A percentile compares a stretch with the other conserved stretches of the same genome.
Evolutionary conservation across 2,888 invertebrate genomes (phyloP).

Genomic region (Epistrophe grossulariae): DNA sequence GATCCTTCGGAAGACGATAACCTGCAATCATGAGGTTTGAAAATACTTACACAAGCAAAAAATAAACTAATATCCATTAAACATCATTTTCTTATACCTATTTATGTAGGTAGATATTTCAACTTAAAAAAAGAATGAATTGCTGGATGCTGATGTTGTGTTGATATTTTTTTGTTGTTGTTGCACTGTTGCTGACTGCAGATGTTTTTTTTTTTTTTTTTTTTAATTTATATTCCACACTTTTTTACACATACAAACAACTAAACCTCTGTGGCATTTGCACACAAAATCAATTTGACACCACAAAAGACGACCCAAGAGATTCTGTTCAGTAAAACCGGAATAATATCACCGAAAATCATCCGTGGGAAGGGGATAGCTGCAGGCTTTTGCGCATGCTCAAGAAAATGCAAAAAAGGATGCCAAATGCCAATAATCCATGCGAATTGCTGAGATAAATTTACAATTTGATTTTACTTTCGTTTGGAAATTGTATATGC

Average conservation of each 20-base stretch:
- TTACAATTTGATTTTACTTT: conserved; percentile 64
- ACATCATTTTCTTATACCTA: conserved; percentile 1
- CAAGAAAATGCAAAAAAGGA: conserved; percentile 19
- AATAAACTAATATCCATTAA: conserved; percentile 60
- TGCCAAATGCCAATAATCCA: conserved; percentile 12
- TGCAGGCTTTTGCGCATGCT: conserved; percentile 21
- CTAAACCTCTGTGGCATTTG: conserved; percentile 55
- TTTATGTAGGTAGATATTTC: not conserved
- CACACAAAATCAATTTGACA: conserved; percentile 69
- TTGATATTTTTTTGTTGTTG: conserved; percentile 34
- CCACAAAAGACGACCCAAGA: conserved; percentile 39
- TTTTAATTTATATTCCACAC: conserved; percentile 23
- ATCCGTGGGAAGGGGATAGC: conserved; percentile 21
- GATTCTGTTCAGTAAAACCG: conserved; percentile 49
- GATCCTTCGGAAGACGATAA: conserved; percentile 38
- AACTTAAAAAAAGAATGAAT: not conserved
- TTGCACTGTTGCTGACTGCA: conserved; percentile 50
- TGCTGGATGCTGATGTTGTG: conserved; percentile 31
- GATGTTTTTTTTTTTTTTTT: conserved; percentile 40
- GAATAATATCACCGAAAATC: conserved; percentile 64
- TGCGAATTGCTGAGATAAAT: conserved; percentile 33
- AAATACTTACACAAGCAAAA: conserved; percentile 59
- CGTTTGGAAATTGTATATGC: conserved; percentile 59
- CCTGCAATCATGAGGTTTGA: conserved; percentile 21
- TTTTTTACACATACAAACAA: conserved; percentile 43